phyloP scores from a whole-genome alignment of 2,797 vertebrate species.

The Mionectes olivaceus region DNA sequence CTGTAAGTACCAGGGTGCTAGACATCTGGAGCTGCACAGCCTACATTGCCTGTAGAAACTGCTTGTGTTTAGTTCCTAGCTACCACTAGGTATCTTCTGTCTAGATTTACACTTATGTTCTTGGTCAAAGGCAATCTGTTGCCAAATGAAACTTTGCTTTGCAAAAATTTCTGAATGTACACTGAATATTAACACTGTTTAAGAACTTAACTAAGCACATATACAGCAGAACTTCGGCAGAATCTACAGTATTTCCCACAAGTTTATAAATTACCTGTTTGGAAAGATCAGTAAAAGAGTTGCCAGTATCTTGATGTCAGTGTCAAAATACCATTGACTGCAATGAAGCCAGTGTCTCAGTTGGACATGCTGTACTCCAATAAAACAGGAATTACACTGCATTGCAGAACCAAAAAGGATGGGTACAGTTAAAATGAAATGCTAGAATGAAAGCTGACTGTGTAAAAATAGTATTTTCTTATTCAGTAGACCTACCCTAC shows the following conservation, averaged over 20 bases:
- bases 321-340: slow-evolving; percentile 5
- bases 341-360: slow-evolving; percentile 5
- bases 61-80: background rate
- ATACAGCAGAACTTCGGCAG: background rate
- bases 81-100: background rate
- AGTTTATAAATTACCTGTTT: background rate
- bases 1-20: background rate
- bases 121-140: background rate
- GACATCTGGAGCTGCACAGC: background rate
- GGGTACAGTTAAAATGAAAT: slow-evolving; percentile 13
- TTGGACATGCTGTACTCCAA: background rate
- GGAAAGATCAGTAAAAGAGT: no score
- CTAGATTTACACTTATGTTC: background rate
- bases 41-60: background rate
- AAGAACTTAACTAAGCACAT: background rate
- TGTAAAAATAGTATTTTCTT: slow-evolving; percentile 18
- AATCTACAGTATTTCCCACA: background rate
- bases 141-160: background rate
- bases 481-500: slow-evolving; percentile 12
- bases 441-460: background rate
- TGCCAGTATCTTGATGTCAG: background rate
- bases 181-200: background rate
- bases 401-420: slow-evolving; percentile 38
- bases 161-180: background rate
- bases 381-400: slow-evolving; percentile 42